Percentiles rank a stretch among this genome's conserved stretches.
Conservation (phyloP, 2,113 vertebrate species). For the Gulo gulo region DNA sequence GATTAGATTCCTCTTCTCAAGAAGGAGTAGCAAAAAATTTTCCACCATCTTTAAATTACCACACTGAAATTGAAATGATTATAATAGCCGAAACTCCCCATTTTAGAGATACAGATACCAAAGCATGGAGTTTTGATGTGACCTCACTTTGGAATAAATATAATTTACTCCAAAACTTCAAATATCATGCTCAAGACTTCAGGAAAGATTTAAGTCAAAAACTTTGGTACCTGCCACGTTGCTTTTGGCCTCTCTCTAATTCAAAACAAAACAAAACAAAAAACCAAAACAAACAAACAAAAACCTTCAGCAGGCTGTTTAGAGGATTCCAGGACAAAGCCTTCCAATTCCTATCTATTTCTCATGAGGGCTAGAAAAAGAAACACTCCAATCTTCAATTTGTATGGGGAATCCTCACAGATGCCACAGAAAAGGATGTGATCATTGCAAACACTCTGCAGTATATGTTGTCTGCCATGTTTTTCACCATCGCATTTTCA, state of each 20-base stretch:
- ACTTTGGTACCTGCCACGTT: not conserved
- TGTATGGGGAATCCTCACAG: not conserved
- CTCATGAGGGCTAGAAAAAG: not conserved
- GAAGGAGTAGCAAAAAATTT: not conserved
- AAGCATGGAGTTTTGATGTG: not conserved
- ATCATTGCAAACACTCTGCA: not conserved
- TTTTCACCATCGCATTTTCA: not conserved
- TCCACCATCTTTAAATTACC: not conserved
- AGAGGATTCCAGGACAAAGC: not conserved
- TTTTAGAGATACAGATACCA: not conserved
- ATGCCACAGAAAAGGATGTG: not conserved
- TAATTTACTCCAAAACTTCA: not conserved
- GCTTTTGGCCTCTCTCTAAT: not conserved
- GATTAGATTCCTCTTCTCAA: not conserved
- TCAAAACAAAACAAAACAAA: not conserved
- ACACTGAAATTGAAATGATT: not conserved
- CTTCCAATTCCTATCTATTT: not conserved
- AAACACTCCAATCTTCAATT: not conserved
- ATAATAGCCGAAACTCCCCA: not conserved
- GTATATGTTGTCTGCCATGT: not conserved
- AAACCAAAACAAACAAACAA: not conserved
- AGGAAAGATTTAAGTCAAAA: not conserved
- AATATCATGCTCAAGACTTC: not conserved
- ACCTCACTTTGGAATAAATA: not conserved
- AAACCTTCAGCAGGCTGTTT: not conserved